Evolutionary conservation across 1,140 invertebrate species (phyloP), one percentile per base, ranked within the genome.

Genomic region (Sinella curviseta): DNA sequence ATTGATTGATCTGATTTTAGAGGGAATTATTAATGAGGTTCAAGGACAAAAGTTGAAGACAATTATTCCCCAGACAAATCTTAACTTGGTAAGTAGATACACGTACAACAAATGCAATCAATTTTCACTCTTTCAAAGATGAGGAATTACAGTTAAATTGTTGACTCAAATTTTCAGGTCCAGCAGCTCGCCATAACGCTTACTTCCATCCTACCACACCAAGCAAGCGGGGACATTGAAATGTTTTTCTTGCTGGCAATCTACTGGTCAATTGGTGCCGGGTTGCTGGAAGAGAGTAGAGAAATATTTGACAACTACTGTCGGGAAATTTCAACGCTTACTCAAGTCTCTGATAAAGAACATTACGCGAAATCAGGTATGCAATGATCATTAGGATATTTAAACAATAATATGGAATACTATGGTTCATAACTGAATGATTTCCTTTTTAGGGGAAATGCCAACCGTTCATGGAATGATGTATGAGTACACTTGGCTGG

Each of bases 301-400:
- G 83, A 86, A 0, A 88, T 90, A 48, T 97, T 97, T 85, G 95
- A 97, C 86, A 89, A 89, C 17, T 94, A 91, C 82, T 88, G 96
- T 78, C 95, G 95, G 85, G 92, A 92, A 76, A 89, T 90, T 17
- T 91, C 91, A 28, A 90, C 92, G 0, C 89, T 95, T 84, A 90
- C 91, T 83, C 86, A 89, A 31, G 87, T 92, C 0, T 89, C 91
- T 80, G 93, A 94, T 83, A 89, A 91, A 31, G 90, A 91, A 77
- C 89, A 30, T 24, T 70, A 89, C 77, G 93, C 93, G 17, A 89
- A 88, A 1, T 88, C 88, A 75, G 89, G 92, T 90, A 84, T 94
- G 96, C 85, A 0, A 95, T 95, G 86, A 96, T 8, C 55, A 94
- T 88, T 94, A 96, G 86, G 96, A 96, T 87, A 94, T 90, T 86